These are phyloP conservation scores for Ecliptopera silaceata DNA, from an alignment of 2,888 invertebrate species.

Conservation along the genomic window DNA sequence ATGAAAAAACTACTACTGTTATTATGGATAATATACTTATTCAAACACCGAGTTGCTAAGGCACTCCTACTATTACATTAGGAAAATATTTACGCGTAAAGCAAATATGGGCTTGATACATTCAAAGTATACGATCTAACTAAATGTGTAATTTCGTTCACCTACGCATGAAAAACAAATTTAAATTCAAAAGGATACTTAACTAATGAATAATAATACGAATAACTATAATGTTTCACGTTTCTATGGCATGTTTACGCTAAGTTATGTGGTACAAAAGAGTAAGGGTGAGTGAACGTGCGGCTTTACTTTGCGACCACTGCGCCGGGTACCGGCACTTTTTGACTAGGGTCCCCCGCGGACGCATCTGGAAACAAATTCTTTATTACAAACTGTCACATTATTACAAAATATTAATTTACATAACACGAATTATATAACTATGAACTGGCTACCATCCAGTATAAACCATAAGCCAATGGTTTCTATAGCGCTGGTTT, in stretches of 20 bases:
- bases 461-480: too few species aligned
- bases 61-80: constrained; percentile 77
- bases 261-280: constrained; percentile 64
- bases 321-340: constrained; percentile 43
- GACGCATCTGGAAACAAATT: constrained; percentile 50
- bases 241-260: constrained; percentile 70
- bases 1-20: constrained; percentile 38
- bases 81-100: constrained; percentile 67
- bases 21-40: constrained; percentile 51
- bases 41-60: constrained; percentile 79
- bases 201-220: constrained; percentile 74
- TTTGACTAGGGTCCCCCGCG: constrained; percentile 62
- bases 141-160: constrained; percentile 64
- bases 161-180: constrained; percentile 65
- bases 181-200: constrained; percentile 78
- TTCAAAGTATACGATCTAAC: constrained; percentile 44
- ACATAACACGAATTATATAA: too few species aligned
- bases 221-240: constrained; percentile 74
- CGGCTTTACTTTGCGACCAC: constrained; percentile 63
- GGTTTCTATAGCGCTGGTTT: too few species aligned
- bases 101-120: constrained; percentile 51
- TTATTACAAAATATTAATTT: too few species aligned
- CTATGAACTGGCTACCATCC: too few species aligned
- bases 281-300: constrained; percentile 50
- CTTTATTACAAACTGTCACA: too few species aligned